Percentiles rank a stretch among this genome's conserved stretches.
Conservation (phyloP, 2,113 vertebrate species). For the Solenodon paradoxus region DNA sequence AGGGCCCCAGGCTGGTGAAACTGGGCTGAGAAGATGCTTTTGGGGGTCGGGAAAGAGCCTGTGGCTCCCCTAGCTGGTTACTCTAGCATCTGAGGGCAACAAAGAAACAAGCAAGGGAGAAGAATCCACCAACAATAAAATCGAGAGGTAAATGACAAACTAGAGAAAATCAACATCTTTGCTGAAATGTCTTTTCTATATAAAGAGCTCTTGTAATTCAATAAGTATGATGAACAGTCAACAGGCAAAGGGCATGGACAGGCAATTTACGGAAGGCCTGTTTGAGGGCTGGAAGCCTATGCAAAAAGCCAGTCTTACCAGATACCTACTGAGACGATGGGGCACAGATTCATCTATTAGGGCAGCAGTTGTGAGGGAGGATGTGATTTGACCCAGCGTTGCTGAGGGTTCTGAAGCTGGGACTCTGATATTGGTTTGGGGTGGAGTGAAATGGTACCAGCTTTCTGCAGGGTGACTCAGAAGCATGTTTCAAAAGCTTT, state of each 20-base stretch:
- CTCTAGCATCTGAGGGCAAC: background rate
- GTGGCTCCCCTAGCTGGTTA: background rate
- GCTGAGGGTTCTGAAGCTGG: background rate
- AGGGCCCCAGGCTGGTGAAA: constrained; percentile 25
- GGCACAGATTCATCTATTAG: background rate
- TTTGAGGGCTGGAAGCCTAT: background rate
- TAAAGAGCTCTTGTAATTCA: constrained; percentile 57
- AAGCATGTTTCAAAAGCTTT: background rate
- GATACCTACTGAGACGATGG: background rate
- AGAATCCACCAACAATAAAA: background rate
- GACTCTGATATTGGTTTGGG: background rate
- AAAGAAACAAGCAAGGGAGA: background rate
- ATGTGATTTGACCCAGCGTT: fast-evolving
- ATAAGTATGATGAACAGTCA: background rate
- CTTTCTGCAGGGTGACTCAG: background rate
- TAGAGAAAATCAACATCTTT: background rate
- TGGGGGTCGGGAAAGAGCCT: background rate
- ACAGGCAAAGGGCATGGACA: background rate
- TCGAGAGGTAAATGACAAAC: background rate
- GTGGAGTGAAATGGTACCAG: background rate
- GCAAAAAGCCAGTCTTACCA: background rate
- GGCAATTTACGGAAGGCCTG: background rate
- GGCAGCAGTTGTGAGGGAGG: background rate
- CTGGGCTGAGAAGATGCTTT: background rate
- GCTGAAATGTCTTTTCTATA: background rate